phyloP scores from a whole-genome alignment of 2,797 vertebrate genomes.

The Rhinoraja longicauda region DNA sequence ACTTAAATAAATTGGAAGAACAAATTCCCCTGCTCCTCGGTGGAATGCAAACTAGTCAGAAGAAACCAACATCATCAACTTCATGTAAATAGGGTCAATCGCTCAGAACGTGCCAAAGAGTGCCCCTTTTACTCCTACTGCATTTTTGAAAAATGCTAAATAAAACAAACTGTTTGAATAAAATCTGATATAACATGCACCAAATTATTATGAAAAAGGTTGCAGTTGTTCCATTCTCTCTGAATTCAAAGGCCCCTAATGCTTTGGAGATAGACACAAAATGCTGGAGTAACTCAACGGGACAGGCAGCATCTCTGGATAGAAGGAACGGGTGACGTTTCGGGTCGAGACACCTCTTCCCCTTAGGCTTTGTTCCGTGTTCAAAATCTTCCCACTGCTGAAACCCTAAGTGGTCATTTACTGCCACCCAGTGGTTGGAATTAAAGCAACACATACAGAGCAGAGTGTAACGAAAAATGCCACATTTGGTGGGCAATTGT shows the following conservation, averaged over 20 bases:
- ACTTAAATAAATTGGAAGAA: neutral
- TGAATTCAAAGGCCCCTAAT: neutral
- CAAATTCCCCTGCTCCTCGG: neutral
- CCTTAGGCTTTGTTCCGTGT: neutral
- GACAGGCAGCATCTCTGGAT: too few species aligned
- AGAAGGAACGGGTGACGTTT: too few species aligned
- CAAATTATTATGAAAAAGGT: neutral
- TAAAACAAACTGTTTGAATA: neutral
- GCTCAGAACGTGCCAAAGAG: neutral
- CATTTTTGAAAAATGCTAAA: neutral
- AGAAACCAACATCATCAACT: neutral
- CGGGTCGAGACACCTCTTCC: too few species aligned
- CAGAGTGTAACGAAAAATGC: neutral
- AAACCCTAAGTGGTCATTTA: neutral
- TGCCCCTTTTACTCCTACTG: neutral
- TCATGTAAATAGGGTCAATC: slow-evolving; percentile 2
- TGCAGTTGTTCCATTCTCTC: neutral
- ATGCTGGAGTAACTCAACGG: too few species aligned
- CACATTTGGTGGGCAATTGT: neutral
- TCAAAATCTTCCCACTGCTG: neutral
- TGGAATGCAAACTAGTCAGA: neutral
- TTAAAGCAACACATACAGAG: neutral
- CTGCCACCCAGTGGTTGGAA: slow-evolving; percentile 12
- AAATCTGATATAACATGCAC: neutral
- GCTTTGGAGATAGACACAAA: neutral